Evolutionary conservation across 1,140 invertebrate species (phyloP), one percentile per base, ranked within the genome.

Genomic region (Bombus superbus): DNA sequence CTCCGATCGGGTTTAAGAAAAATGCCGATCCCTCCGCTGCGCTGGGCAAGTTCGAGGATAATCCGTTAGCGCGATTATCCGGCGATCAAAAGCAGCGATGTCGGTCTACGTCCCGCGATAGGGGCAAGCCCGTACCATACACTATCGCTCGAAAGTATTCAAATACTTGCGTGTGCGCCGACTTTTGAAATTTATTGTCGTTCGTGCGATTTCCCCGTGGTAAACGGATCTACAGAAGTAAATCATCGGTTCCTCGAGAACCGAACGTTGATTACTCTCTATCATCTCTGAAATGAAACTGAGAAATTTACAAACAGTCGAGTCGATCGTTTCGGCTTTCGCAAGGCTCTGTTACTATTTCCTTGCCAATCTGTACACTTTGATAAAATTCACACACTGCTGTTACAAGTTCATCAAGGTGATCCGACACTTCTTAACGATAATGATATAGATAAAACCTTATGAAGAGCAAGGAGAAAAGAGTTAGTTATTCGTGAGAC

Each of bases 61-160:
- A 81, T 75, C 81, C 71, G 75, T 81, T 83, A 88, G 64, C 77
- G 44, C 69, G 84, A 80, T 84, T 90, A 91, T 90, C 87, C 71
- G 38, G 25, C 44, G 81, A 89, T 87, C 84, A 87, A 81, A 86
- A 74, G 71, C 81, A 83, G 78, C 76, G 76, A 87, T 80, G 86
- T 88, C 66, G 85, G 64, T 35, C 47, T 53, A 57, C 72, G 42
- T 59, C 35, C 47, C 18, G 47, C 47, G 66, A 35, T 66, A 42
- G 62, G 42, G 47, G 32, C 66, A 64, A 81, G n/a, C 32, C 53
- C 13, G 76, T 75, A 42, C n/a, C 28, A 32, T 69, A 80, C 75
- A 62, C 64, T 35, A 35, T 35, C 6, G 64, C 32, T 35, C 32
- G 35, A 66, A 66, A 66, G n/a, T 66, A 66, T 66, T 15, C 15